Conservation (phyloP, 2,113 vertebrate genomes). For the Rhadina sibilatrix region DNA sequence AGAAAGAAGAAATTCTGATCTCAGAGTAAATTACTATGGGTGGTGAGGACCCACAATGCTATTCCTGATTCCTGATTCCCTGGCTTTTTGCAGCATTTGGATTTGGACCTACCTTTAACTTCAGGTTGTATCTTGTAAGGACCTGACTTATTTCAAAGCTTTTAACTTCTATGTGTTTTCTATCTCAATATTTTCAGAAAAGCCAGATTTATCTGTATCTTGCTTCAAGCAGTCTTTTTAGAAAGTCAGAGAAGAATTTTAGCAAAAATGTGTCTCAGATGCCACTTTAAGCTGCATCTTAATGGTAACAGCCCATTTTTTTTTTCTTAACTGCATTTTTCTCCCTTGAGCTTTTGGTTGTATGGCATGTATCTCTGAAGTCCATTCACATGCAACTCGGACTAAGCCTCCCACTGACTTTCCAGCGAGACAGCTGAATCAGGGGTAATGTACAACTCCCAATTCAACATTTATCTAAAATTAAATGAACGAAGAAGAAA, state of each 20-base stretch:
- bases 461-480: constrained; percentile 66
- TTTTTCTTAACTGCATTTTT: constrained; percentile 6
- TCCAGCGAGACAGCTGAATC: constrained; percentile 39
- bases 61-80: not conserved
- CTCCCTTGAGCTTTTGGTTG: not conserved
- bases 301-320: not conserved
- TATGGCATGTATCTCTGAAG: not conserved
- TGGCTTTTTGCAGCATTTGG: not conserved
- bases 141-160: not conserved
- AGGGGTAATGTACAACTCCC: constrained; percentile 35
- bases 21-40: not conserved
- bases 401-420: constrained; percentile 18
- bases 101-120: not conserved
- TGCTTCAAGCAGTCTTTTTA: not conserved
- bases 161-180: not conserved
- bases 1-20: not conserved
- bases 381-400: constrained; percentile 25
- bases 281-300: not conserved
- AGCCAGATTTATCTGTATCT: not conserved
- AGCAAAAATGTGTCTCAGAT: not conserved
- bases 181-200: not conserved
- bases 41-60: not conserved
- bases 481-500: constrained; percentile 48
- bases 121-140: not conserved
- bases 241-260: not conserved